Evolutionary conservation across 2,113 vertebrate genomes (phyloP).

Genomic region (Odocoileus hemionus): DNA sequence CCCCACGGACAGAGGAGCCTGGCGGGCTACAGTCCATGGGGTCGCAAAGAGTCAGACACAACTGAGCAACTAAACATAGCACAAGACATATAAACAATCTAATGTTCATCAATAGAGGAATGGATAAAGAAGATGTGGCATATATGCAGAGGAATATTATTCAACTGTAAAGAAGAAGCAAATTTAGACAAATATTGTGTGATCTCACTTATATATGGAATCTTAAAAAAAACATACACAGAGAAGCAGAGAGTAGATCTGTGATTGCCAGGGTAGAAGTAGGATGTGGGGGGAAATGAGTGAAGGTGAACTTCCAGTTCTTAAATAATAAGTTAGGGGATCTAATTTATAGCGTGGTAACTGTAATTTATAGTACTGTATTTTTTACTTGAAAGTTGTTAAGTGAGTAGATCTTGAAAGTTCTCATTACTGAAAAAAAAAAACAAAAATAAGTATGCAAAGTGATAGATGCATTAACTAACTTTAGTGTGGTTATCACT

Average conservation of each 20-base stretch:
- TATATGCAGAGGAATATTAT: neutral
- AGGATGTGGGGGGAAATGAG: no score
- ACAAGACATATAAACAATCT: neutral
- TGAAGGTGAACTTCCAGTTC: neutral
- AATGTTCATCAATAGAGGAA: neutral
- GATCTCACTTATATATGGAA: neutral
- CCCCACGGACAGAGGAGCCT: neutral
- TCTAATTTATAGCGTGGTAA: neutral
- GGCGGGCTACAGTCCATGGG: neutral
- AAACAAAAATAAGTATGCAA: neutral
- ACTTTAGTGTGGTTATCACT: neutral
- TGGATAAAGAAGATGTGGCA: neutral
- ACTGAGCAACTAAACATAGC: neutral
- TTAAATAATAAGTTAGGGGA: no score
- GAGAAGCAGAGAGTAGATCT: neutral
- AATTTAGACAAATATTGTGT: neutral
- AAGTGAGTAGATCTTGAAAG: neutral
- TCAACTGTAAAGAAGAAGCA: neutral
- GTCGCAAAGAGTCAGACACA: neutral
- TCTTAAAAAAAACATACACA: neutral
- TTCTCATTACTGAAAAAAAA: neutral
- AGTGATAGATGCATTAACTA: neutral
- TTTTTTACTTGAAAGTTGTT: neutral
- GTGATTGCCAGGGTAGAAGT: neutral
- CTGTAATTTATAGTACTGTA: neutral